Conservation (phyloP, 2,113 vertebrate species). For the Chlorodrepanis virens region DNA sequence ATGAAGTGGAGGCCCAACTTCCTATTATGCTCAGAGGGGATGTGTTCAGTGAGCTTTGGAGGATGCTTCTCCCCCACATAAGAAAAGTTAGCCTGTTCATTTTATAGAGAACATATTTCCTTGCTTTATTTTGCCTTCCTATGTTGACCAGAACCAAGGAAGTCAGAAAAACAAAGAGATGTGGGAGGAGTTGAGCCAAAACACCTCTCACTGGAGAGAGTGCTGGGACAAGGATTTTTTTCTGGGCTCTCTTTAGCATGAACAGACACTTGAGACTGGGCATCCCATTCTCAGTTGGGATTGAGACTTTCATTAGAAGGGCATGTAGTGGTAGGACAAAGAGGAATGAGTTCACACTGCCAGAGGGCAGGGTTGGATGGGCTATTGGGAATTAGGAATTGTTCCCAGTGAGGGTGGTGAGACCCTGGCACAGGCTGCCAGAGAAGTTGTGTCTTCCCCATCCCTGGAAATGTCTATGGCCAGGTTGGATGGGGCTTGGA, state of each 20-base stretch:
- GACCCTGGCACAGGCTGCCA: not conserved
- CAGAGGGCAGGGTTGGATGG: not conserved
- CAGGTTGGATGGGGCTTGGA: rapidly evolving
- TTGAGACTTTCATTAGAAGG: not conserved
- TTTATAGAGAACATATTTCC: not conserved
- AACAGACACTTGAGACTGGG: not conserved
- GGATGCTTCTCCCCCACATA: not conserved
- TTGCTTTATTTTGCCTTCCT: constrained; percentile 44
- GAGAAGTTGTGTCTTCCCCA: not conserved
- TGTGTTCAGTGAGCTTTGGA: not conserved
- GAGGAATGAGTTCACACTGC: not conserved
- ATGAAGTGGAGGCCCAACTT: not conserved
- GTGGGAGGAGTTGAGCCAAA: not conserved
- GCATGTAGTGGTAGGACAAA: not conserved
- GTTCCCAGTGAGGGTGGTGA: not conserved
- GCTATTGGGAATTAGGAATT: not conserved
- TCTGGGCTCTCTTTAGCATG: not conserved
- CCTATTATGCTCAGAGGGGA: not conserved
- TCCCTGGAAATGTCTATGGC: not conserved
- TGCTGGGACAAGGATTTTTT: not conserved
- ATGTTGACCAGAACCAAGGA: constrained; percentile 36
- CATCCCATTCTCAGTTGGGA: not conserved
- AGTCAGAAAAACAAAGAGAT: constrained; percentile 38
- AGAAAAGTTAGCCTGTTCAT: not conserved
- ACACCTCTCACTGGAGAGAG: not conserved